Evolutionary conservation across 2,888 invertebrate species (phyloP).

Genomic region (Scaptomyza reducta): DNA sequence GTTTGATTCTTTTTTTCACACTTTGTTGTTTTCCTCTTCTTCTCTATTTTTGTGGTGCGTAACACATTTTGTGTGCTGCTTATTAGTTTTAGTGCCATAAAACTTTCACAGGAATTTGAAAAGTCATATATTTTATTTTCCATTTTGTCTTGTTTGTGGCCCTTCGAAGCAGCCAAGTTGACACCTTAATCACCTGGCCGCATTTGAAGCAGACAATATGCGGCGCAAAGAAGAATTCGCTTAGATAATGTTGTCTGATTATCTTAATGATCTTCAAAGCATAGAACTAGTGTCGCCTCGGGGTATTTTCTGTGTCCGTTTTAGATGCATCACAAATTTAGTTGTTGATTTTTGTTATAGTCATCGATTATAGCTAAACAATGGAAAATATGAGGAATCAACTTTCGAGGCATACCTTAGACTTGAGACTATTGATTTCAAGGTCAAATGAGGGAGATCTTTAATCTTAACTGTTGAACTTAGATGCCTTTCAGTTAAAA

Average conservation of each 20-base stretch:
- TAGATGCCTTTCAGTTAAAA: not conserved
- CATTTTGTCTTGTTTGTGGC: conserved; percentile 5
- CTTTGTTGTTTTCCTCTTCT: conserved; percentile 19
- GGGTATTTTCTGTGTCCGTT: conserved; percentile 9
- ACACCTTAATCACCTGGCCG: conserved; percentile 70
- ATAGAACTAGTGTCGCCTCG: conserved; percentile 4
- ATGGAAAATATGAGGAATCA: not conserved
- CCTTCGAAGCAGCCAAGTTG: conserved; percentile 35
- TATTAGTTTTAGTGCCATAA: conserved; percentile 30
- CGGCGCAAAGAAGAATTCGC: conserved; percentile 14
- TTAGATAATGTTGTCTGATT: conserved; percentile 47
- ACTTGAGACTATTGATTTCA: not conserved
- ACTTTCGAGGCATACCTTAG: not conserved
- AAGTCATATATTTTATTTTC: conserved; percentile 33
- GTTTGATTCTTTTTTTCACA: conserved; percentile 25
- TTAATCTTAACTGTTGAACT: not conserved
- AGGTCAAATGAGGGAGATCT: not conserved
- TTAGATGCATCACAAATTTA: conserved; percentile 15
- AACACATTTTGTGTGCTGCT: conserved; percentile 44
- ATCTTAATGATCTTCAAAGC: conserved; percentile 31
- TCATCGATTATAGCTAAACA: conserved; percentile 10
- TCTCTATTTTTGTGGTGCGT: conserved; percentile 30
- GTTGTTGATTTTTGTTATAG: not conserved
- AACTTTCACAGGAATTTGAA: conserved; percentile 45
- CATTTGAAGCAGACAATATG: conserved; percentile 38